These are phyloP conservation scores for Helogale parvula DNA, from an alignment of 2,113 vertebrate genomes.

Conservation along the genomic window DNA sequence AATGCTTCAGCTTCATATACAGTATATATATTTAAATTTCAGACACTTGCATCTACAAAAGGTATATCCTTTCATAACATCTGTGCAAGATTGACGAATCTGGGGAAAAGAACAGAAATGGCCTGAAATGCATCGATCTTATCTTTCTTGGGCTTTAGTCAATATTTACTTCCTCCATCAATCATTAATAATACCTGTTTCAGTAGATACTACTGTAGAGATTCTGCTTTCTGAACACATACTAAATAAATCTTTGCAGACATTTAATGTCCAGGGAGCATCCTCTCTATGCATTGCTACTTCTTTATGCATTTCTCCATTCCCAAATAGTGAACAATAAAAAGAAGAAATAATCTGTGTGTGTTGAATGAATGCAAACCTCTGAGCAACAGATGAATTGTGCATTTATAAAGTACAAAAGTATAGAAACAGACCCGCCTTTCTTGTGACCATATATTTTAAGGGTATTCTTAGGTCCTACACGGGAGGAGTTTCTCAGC, in stretches of 20 bases:
- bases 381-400: neutral
- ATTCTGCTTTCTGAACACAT: neutral
- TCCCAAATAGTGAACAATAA: neutral
- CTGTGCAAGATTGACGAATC: neutral
- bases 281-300: neutral
- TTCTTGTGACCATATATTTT: constrained; percentile 6
- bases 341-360: neutral
- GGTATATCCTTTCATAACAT: neutral
- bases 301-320: neutral
- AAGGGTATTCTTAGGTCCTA: neutral
- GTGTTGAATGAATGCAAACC: neutral
- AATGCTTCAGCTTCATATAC: neutral
- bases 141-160: constrained; percentile 11
- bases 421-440: neutral
- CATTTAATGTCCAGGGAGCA: neutral
- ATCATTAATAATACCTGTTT: neutral
- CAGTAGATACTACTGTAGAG: neutral
- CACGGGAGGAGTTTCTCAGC: neutral
- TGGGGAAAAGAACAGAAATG: neutral
- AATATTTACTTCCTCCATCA: neutral
- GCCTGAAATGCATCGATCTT: neutral
- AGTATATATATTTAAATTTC: neutral
- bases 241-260: neutral
- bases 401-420: neutral
- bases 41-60: neutral